Evolutionary conservation across 2,888 invertebrate genomes (phyloP), one percentile per base, ranked within the genome.

Genomic region (Tetranychus truncatus): DNA sequence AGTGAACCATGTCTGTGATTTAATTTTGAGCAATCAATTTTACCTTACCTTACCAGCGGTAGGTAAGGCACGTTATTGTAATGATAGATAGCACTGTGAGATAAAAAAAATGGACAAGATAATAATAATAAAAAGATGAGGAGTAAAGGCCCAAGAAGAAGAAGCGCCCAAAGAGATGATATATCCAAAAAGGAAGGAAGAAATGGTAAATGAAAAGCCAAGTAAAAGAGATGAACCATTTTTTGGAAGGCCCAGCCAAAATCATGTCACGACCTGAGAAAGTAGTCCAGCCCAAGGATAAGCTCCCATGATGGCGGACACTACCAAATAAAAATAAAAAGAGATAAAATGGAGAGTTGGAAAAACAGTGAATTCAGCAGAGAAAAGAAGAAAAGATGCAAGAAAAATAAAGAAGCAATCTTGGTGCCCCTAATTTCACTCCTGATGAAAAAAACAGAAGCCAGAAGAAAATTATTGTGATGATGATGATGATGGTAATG

Each of bases 371-470:
- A 15, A 55, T 55, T 55, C 34, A 34, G 2, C 34, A 34, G 55
- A 55, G 55, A 15, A 7, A 55, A 24, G 24, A 55, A 55, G 55
- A 55, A 15, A 55, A 55, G 34, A 34, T 34, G 34, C 34, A 34
- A 34, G 34, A 55, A 55, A 46, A 55, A 55, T 55, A 15, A 55
- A 55, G 55, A 55, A 55, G 55, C 55, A 55, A 55, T 55, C 55
- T 55, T 55, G 55, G 55, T 55, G 55, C 55, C 55, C 55, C 55
- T 55, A 55, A 55, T 55, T 55, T 55, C 55, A 55, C 55, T 55
- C 55, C 55, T 55, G 55, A 55, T 55, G 55, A 55, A 55, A 15
- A 55, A 55, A 55, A 55, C 55, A 55, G 55, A 55, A 55, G 55
- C 55, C 55, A 55, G 15, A 55, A 55, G 15, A 15, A 55, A 55